Conservation (phyloP, 2,797 vertebrate species). For the Clarias laeviceps region DNA sequence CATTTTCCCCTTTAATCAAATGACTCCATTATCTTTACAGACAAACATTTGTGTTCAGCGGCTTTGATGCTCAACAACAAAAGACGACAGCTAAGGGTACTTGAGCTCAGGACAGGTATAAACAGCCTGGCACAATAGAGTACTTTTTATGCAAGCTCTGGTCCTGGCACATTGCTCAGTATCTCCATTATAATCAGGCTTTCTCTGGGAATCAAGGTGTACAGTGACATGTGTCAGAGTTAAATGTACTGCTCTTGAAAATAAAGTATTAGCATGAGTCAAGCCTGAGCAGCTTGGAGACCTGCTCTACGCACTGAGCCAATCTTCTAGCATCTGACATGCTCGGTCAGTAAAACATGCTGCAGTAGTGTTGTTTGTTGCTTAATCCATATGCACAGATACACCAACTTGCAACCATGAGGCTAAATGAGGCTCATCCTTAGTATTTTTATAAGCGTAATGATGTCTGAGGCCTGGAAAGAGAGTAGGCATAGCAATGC, state of each 20-base stretch:
- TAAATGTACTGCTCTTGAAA: not conserved
- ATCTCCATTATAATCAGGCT: constrained; percentile 8
- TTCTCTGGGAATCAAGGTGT: not conserved
- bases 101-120: constrained; percentile 32
- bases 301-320: not conserved
- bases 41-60: constrained; percentile 43
- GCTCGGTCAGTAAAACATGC: not conserved
- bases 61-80: constrained; percentile 48
- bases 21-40: constrained; percentile 46
- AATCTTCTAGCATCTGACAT: not conserved
- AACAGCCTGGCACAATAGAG: constrained; percentile 20
- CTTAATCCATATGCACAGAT: not conserved
- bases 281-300: not conserved
- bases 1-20: constrained; percentile 35
- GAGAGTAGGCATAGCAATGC: constrained; percentile 24
- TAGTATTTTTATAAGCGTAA: constrained; percentile 39
- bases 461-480: constrained; percentile 42
- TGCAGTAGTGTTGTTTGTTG: not conserved
- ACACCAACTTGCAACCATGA: not conserved
- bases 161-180: constrained; percentile 16
- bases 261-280: not conserved
- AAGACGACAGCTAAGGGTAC: constrained; percentile 25
- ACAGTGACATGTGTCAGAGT: not conserved
- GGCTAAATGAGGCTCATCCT: constrained; percentile 8
- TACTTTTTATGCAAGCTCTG: not conserved